These are phyloP conservation scores for Bombus difficillimus DNA, from an alignment of 1,140 invertebrate species.

Conservation along the genomic window DNA sequence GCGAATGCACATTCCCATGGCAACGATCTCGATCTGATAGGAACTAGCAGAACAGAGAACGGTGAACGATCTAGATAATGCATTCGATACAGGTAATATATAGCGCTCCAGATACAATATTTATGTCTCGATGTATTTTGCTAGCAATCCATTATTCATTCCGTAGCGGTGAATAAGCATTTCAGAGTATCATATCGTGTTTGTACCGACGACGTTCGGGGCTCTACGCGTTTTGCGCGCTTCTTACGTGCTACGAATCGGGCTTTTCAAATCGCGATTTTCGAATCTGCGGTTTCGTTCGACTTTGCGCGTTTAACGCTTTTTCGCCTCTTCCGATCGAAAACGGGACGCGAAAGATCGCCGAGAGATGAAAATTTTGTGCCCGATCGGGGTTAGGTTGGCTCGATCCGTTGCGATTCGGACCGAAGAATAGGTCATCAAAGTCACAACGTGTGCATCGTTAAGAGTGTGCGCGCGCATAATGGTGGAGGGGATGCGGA, in stretches of 20 bases:
- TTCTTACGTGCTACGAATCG: not conserved
- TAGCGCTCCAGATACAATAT: slow-evolving; percentile 82
- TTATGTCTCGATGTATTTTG: slow-evolving; percentile 81
- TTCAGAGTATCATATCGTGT: slow-evolving; percentile 44
- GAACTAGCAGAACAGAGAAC: slow-evolving; percentile 67
- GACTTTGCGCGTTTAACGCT: not conserved
- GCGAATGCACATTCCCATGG: slow-evolving; percentile 75
- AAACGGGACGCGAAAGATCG: not conserved
- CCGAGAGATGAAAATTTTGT: not conserved
- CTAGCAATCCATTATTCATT: slow-evolving; percentile 82
- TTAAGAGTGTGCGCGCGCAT: not conserved
- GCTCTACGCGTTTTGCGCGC: not conserved
- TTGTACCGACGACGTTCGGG: too few relatives aligned
- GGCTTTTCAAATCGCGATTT: not conserved
- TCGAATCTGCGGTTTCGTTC: not conserved
- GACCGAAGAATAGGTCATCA: slow-evolving; percentile 1
- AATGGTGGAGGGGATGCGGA: not conserved
- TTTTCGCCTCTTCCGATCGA: not conserved
- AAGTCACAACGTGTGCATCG: not conserved
- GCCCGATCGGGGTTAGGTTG: not conserved
- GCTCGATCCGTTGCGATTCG: not conserved
- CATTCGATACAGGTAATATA: slow-evolving; percentile 81
- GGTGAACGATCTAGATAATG: slow-evolving; percentile 76
- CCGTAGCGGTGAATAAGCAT: slow-evolving; percentile 80
- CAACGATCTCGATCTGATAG: slow-evolving; percentile 80